These are phyloP conservation scores for Seira ritae DNA, from an alignment of 2,888 invertebrate species.

Conservation along the genomic window DNA sequence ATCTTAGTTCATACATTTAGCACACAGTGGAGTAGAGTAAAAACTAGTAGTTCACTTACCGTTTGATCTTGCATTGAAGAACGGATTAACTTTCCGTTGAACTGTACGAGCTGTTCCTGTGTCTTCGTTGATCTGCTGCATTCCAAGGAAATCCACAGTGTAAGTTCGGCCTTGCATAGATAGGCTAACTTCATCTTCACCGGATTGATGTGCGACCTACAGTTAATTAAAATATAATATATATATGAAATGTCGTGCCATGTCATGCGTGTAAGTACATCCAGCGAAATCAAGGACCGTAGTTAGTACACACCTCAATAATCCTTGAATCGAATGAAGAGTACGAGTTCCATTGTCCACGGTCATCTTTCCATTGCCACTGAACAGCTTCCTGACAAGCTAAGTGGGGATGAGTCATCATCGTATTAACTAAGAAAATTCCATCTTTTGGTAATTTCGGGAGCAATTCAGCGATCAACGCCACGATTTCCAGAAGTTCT, in stretches of 20 bases:
- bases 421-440: slow-evolving; percentile 93
- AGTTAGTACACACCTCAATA: slow-evolving; percentile 84
- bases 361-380: slow-evolving; percentile 99
- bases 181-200: slow-evolving; percentile 96
- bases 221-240: background rate
- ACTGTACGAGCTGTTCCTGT: slow-evolving; percentile 95
- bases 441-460: slow-evolving; percentile 96
- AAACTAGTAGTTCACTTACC: no score
- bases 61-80: slow-evolving; percentile 67
- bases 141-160: slow-evolving; percentile 96
- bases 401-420: slow-evolving; percentile 75
- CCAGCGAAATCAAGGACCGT: no score
- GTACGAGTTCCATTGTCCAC: slow-evolving; percentile 93
- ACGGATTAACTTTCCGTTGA: slow-evolving; percentile 81
- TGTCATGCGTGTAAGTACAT: no score
- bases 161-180: slow-evolving; percentile 95
- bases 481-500: slow-evolving; percentile 97
- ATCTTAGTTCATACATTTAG: no score
- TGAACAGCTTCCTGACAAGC: slow-evolving; percentile 82
- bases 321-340: slow-evolving; percentile 94
- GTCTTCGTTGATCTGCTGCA: slow-evolving; percentile 99
- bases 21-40: no score
- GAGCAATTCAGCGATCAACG: slow-evolving; percentile 97
- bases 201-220: slow-evolving; percentile 90
- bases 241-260: no score